Base-by-base conservation (phyloP, 2,797 vertebrate genomes). In the Megalops cyprinoides region DNA sequence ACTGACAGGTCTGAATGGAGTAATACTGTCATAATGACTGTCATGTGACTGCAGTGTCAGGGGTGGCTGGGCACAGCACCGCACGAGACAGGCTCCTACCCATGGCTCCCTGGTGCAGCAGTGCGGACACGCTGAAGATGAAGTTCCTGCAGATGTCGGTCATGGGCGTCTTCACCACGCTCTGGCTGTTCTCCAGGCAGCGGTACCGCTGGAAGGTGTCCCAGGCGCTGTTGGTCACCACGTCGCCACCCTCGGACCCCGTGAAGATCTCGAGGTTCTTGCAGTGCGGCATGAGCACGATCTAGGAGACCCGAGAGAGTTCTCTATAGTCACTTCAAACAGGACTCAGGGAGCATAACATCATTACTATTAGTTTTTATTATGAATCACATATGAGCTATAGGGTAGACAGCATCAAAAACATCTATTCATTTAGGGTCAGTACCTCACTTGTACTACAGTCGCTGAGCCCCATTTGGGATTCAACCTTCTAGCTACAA, bases 241-340 rank as follows among this genome's bases (percentile, higher is more conserved):
- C 76, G 0, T 96, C 95, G 2, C 96, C 95, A 0, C 94, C 96
- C 0, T 96, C 95, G 0, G 95, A 95, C 80, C 94, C 92, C 0
- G 94, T 94, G 91, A 99, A 99, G 79, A 99, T 95, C 77, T 99
- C 97, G 91, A 99, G 88, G 0, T 96, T 98, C 86, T 96, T 97
- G 88, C 97, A 98, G 93, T 97, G 95, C 0, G 98, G 98, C 96
- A 99, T 97, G 87, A 99, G 92, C 82, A 99, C 96, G 14, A 99
- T 97, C 98, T 99, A 74, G 25, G 44, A 46, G 74, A n/a, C n/a
- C n/a, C n/a, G 20, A 48, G 25, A 65, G 0, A 56, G 74, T 14
- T 39, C 62, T 55, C 3, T 23, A 53, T 39, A 71, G 28, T n/a
- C 34, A 14, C 15, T 58, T 56, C 79, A 80, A 6, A n/a, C 37